Base-by-base conservation (phyloP, 1,140 invertebrate genomes). In the Drosophila orosa region DNA sequence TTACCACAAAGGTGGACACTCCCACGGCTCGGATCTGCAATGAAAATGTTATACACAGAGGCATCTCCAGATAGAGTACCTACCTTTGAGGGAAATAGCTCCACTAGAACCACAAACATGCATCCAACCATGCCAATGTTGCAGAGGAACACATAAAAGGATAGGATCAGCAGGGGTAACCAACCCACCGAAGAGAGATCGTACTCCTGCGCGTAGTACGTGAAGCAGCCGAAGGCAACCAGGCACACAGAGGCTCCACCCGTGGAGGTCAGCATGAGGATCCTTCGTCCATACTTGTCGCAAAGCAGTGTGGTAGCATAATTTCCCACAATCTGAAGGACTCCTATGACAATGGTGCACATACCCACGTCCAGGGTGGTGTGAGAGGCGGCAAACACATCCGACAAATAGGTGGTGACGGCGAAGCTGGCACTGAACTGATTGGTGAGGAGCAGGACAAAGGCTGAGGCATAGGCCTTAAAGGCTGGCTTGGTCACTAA, bases 361-460 rank as follows among this genome's bases (percentile, higher is more conserved):
- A 93, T 93, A 71, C 93, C 92, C 3, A 93, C 90, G 66, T 93
- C 92, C 22, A 94, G 72, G 0, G 80, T 90, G 3, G 94, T 94
- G 2, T 94, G 94, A 0, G 96, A 94, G 6, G 93, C 92, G 0
- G 91, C 75, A 82, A 96, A 97, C 73, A 96, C 96, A 1, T 92
- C 92, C 31, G 90, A 29, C 37, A 86, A 37, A 15, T 91, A 91
- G 13, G 63, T 82, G 35, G 73, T 80, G 8, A 91, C 50, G 31
- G 80, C 71, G 31, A 82, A 90, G 13, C 76, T 81, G 31, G 71
- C 81, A 6, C 76, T 80, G 3, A 85, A 83, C 8, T 81, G 80
- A 42, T 83, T 74, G 6, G 25, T 8, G 7, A 61, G 25, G 1
- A 87, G 40, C n/a, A 91, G 35, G 8, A 76, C 73, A 2, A 48